Evolutionary conservation across 2,888 invertebrate species (phyloP), one percentile per base, ranked within the genome.

Genomic region (Cremastobaeus sp.): DNA sequence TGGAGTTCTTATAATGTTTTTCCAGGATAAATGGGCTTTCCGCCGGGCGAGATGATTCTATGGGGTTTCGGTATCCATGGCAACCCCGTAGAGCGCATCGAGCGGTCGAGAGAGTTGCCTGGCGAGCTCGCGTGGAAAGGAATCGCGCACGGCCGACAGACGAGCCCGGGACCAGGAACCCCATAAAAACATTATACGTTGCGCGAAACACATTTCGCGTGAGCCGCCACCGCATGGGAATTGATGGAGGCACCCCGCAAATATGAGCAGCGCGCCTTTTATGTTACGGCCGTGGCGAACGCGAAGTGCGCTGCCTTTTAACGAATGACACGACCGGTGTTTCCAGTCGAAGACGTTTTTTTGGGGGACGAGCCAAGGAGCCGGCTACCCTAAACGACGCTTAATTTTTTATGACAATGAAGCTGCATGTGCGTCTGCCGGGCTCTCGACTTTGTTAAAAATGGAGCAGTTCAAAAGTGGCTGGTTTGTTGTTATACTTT

Each of bases 1-100:
- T 45, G 74, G 76, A 80, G 79, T 84, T 87, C 85, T 85, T 86
- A 86, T 85, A 86, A 87, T 86, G 86, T 87, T 86, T 86, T 85
- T 86, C 83, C 85, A 86, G 84, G 82, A 87, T 87, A 87, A 87
- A 87, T 87, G 87, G 85, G 84, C 84, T 87, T 87, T 87, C 83
- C 81, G 78, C 76, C 57, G 74, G 71, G 76, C 59, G 77, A 79
- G 79, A 70, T 78, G 82, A 80, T 83, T 86, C 85, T 79, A 85
- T 83, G 85, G 86, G 85, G 84, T 83, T 85, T 83, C 79, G 66
- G 86, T 87, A 74, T 76, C 80, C 84, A 84, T 84, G 83, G 86
- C 82, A 84, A 87, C 87, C 84, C 87, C 86, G 85, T 86, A 84
- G 86, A 85, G 85, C 59, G 86, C 85, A 86, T 86, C 86, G 86